A percentile compares a stretch with the other conserved stretches of the same genome.
These are phyloP conservation scores for Nymphalis io DNA, from an alignment of 1,140 invertebrate species.

Conservation along the genomic window DNA sequence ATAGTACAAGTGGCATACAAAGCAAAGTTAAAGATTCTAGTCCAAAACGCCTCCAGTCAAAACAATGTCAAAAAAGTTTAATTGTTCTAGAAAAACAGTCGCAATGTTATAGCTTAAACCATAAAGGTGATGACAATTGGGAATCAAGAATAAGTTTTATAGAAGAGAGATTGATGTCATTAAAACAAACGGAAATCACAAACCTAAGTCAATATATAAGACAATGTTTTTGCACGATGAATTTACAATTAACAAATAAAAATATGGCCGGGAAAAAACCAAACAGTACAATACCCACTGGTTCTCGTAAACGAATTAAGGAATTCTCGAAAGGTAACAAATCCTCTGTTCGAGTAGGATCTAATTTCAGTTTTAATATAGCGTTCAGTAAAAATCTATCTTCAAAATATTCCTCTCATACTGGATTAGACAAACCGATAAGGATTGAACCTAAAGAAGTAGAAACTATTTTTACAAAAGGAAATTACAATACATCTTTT, in stretches of 20 bases:
- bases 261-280: constrained; percentile 1
- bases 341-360: constrained; percentile 38
- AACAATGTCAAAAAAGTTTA: background rate
- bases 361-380: constrained; percentile 48
- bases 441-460: constrained; percentile 13
- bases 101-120: background rate
- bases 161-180: background rate
- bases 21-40: background rate
- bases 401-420: constrained; percentile 10
- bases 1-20: too few species aligned
- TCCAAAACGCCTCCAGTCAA: background rate
- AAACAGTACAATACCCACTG: background rate
- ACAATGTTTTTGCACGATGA: constrained; percentile 44
- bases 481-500: constrained; percentile 14
- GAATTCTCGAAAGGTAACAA: background rate
- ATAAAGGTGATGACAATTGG: constrained; percentile 1
- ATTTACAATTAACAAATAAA: constrained; percentile 39
- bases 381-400: constrained; percentile 46
- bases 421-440: constrained; percentile 3
- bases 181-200: constrained; percentile 2
- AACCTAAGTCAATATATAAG: constrained; percentile 30
- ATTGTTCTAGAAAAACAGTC: background rate
- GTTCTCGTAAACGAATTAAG: background rate
- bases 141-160: background rate
- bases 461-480: constrained; percentile 19